Evolutionary conservation across 2,888 invertebrate species (phyloP), one percentile per base, ranked within the genome.

Genomic region (Stictocephala bisonia): DNA sequence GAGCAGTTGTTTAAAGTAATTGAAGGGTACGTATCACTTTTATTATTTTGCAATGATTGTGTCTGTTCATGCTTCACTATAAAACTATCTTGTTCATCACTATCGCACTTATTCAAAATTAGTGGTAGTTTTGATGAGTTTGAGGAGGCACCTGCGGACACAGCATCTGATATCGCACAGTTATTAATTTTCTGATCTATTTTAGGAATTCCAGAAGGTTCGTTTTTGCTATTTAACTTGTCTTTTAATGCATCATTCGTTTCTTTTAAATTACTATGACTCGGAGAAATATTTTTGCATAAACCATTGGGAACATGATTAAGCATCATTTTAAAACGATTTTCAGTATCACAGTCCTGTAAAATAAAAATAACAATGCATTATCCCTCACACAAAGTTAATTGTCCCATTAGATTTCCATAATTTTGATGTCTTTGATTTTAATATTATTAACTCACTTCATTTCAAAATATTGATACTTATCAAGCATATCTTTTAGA

Each of bases 1-100:
- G 81, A 79, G 35, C 78, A 79, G 67, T 80, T 82, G 73, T 82
- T 83, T 1, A 83, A 79, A 31, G 58, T 24, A 44, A 26, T 64
- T 2, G 40, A 13, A 2, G 40, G 60, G 1, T n/a, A 15, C n/a
- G 40, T 41, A n/a, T 64, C 64, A 41, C 44, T 64, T 9, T 24
- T 64, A 11, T 9, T 44, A 15, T 40, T 44, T 26, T 24, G 40
- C 26, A 44, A 20, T 15, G 41, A 44, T 9, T 29, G 35, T 15
- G 18, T 22, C 18, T 64, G 64, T 15, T 64, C 64, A 2, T 35
- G 22, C 26, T 44, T 64, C 7, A 9, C 15, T n/a, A n/a, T 15
- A 44, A 15, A 44, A 2, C n/a, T 11, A 24, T 6, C 24, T 15
- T 24, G 9, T 44, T 64, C 64, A n/a, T 64, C 64, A n/a, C n/a